phyloP scores from a whole-genome alignment of 2,113 vertebrate species.

The Cyprichromis sp. region DNA sequence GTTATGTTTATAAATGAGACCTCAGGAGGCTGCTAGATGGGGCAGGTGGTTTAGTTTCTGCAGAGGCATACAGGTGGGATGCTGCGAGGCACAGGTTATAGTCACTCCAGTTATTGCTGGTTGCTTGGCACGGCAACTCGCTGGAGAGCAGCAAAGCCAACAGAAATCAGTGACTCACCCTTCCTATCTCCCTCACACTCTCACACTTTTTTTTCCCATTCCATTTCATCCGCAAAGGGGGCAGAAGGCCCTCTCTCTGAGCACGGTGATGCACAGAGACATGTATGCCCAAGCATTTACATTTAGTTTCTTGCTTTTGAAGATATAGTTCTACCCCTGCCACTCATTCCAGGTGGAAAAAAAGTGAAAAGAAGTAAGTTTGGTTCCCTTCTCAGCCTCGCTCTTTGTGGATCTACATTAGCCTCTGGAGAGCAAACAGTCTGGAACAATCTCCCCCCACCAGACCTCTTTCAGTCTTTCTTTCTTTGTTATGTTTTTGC shows the following conservation, averaged over 20 bases:
- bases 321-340: background rate
- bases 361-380: constrained; percentile 6
- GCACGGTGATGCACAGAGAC: background rate
- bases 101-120: background rate
- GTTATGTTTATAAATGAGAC: constrained; percentile 16
- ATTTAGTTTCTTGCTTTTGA: background rate
- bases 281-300: background rate
- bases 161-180: constrained; percentile 43
- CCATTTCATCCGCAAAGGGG: background rate
- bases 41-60: background rate
- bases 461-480: background rate
- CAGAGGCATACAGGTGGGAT: constrained; percentile 1
- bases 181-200: background rate
- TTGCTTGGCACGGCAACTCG: background rate
- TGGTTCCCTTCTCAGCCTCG: constrained; percentile 43
- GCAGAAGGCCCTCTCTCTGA: background rate
- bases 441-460: constrained; percentile 16
- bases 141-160: constrained; percentile 6
- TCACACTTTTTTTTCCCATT: background rate
- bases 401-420: constrained; percentile 38
- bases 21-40: background rate
- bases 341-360: background rate
- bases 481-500: background rate
- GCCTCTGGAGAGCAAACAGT: constrained; percentile 43
- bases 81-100: constrained; percentile 28